Base-by-base conservation (phyloP, 2,113 vertebrate species). In the Psettodes erumei region DNA sequence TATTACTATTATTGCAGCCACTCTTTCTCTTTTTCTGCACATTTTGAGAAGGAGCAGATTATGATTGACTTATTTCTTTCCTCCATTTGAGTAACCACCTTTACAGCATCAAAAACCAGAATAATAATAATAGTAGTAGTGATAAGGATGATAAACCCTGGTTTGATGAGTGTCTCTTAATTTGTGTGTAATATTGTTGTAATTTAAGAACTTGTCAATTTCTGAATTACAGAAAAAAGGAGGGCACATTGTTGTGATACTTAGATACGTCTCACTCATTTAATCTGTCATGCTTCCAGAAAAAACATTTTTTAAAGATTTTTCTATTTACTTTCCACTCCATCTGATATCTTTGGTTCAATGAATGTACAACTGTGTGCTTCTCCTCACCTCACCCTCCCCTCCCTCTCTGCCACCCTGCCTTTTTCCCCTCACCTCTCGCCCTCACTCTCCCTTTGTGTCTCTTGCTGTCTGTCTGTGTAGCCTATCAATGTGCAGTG, bases 401-500 rank as follows among this genome's bases (percentile, higher is more conserved):
- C 72, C 42, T n/a, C n/a, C n/a, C n/a, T n/a, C 40, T n/a, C n/a
- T 13, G 4, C 50, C 38, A 63, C 28, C 61, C 78, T 15, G 21
- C 74, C 74, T 56, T 42, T 37, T n/a, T 15, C n/a, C 74, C 59
- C 56, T 50, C 84, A 50, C 71, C 71, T 79, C 59, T 72, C n/a
- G n/a, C 69, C 69, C 48, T 73, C 56, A 75, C 75, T 50, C 60
- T 73, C 71, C 82, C 85, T 84, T 76, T 60, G 83, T 89, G 90
- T 94, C 91, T 93, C 92, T 95, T 88, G 92, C 91, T 93, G 91
- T 94, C 89, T 77, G 90, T 94, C 91, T 93, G 90, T 94, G 93
- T 93, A 91, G 84, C 91, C 85, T 91, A 88, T 94, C 89, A 90
- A 90, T 94, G 93, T 95, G 94, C 93, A 94, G 93, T 95, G 91